Percentiles rank a stretch among this genome's conserved stretches.
These are phyloP conservation scores for Scopus umbretta DNA, from an alignment of 2,113 vertebrate species.

Conservation along the genomic window DNA sequence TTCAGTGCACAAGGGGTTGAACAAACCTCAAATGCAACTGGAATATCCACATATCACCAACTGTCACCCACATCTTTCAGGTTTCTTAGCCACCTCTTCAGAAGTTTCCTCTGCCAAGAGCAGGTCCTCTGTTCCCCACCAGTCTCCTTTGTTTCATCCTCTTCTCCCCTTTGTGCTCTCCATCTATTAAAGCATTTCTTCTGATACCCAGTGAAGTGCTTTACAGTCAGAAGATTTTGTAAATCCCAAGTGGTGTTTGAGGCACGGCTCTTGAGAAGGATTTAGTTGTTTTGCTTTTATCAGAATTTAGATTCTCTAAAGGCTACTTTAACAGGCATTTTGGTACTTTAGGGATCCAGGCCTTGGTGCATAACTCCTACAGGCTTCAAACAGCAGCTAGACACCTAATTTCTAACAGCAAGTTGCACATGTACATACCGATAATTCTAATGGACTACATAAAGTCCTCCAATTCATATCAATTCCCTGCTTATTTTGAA, in stretches of 20 bases:
- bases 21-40: neutral
- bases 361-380: neutral
- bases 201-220: neutral
- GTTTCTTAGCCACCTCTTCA: neutral
- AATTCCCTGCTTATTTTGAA: neutral
- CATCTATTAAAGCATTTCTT: neutral
- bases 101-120: neutral
- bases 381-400: neutral
- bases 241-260: neutral
- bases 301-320: neutral
- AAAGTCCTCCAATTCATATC: neutral
- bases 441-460: neutral
- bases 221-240: neutral
- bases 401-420: neutral
- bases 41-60: neutral
- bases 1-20: neutral
- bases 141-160: neutral
- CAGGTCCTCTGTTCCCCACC: neutral
- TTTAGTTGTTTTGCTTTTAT: neutral
- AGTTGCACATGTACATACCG: neutral
- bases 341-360: neutral
- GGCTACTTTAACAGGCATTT: neutral
- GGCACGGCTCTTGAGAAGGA: neutral
- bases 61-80: neutral
- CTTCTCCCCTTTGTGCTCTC: neutral